Percentiles rank a stretch among this genome's conserved stretches.
These are phyloP conservation scores for Atrichornis clamosus DNA, from an alignment of 2,113 vertebrate genomes.

Conservation along the genomic window DNA sequence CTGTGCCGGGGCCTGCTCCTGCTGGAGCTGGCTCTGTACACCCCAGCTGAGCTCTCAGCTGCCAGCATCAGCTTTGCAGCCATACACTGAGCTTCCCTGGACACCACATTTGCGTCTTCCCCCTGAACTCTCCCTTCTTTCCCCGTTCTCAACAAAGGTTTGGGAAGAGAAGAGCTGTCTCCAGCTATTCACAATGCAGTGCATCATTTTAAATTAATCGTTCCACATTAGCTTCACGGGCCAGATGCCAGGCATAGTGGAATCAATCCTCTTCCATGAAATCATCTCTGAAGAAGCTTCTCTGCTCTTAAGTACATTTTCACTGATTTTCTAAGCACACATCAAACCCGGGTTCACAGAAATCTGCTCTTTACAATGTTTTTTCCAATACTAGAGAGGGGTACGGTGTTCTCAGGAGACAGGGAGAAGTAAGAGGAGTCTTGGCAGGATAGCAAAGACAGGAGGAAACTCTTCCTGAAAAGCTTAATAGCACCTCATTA, in stretches of 20 bases:
- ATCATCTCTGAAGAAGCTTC: neutral
- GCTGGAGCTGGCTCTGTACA: neutral
- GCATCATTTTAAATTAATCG: neutral
- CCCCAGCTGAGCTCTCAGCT: neutral
- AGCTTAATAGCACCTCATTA: neutral
- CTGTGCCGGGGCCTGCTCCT: neutral
- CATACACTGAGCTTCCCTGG: neutral
- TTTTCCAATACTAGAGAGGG: neutral
- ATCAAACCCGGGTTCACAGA: neutral
- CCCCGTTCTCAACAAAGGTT: neutral
- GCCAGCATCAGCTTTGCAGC: neutral
- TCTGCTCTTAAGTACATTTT: neutral
- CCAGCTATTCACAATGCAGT: neutral
- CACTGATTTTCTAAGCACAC: neutral
- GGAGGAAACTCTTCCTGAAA: neutral
- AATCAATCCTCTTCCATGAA: neutral
- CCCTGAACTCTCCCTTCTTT: neutral
- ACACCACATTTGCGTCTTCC: neutral
- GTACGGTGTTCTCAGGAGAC: neutral
- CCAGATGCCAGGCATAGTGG: neutral
- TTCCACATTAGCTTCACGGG: neutral
- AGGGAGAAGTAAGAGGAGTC: neutral
- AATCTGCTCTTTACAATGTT: neutral
- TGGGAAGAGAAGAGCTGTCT: neutral
- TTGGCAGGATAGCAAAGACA: neutral